Percentiles rank a stretch among this genome's conserved stretches.
Evolutionary conservation across 1,140 invertebrate genomes (phyloP).

Genomic region (Anastrepha ludens): DNA sequence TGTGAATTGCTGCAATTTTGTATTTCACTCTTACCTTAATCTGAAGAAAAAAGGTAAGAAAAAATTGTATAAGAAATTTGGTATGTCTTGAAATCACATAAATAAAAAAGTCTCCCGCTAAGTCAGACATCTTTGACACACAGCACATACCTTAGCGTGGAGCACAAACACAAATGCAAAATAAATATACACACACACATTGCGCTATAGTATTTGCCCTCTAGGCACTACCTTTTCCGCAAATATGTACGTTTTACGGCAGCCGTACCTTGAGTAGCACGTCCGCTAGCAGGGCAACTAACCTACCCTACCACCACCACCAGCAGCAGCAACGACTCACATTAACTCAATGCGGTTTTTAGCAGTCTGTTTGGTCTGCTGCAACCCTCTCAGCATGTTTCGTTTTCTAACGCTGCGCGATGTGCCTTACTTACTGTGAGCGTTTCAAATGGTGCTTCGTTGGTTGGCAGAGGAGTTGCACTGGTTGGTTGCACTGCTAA

Average conservation of each 20-base stretch:
- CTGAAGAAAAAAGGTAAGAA: not conserved
- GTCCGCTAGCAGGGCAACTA: not conserved
- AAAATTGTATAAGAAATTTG: slow-evolving; percentile 32
- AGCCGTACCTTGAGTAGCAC: slow-evolving; percentile 6
- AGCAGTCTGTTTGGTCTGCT: not conserved
- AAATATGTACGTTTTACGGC: slow-evolving; percentile 1
- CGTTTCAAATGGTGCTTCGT: not conserved
- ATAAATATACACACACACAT: not conserved
- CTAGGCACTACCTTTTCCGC: slow-evolving; percentile 18
- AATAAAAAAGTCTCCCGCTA: slow-evolving; percentile 53
- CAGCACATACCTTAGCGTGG: slow-evolving; percentile 23
- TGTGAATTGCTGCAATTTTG: not conserved
- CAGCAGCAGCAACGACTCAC: not conserved
- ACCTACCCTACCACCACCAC: slow-evolving; percentile 39
- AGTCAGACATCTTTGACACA: slow-evolving; percentile 53
- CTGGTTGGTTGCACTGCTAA: slow-evolving; percentile 1
- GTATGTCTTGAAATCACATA: slow-evolving; percentile 30
- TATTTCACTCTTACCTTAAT: slow-evolving; percentile 16
- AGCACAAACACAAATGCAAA: not conserved
- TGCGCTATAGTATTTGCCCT: slow-evolving; percentile 22
- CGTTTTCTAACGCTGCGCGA: slow-evolving; percentile 11
- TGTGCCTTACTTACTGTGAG: not conserved
- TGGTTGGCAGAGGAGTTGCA: not conserved
- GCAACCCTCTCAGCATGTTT: slow-evolving; percentile 48
- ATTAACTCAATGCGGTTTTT: not conserved